Percentiles rank a stretch among this genome's conserved stretches.
These are phyloP conservation scores for Halyomorpha halys DNA, from an alignment of 1,140 invertebrate genomes.

Conservation along the genomic window DNA sequence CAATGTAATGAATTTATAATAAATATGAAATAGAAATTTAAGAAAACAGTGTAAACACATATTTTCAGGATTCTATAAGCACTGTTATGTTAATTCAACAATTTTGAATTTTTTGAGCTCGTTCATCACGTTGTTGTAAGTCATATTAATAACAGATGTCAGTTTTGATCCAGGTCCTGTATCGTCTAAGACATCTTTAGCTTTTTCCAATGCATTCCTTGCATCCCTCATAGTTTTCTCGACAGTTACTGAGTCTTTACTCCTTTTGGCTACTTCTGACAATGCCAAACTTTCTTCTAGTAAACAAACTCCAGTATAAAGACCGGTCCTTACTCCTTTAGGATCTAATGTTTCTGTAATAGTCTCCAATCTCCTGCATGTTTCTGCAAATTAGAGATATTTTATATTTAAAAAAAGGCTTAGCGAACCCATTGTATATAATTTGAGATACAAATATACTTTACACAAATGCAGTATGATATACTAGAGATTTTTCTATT, in stretches of 20 bases:
- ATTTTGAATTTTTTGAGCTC: conserved; percentile 1
- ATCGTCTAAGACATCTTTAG: background rate
- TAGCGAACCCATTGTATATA: too few relatives aligned
- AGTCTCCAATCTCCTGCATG: background rate
- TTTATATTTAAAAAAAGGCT: too few relatives aligned
- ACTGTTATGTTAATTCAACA: background rate
- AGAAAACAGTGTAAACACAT: too few relatives aligned
- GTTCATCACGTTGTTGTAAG: background rate
- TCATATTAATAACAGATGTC: background rate
- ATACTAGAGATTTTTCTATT: too few relatives aligned
- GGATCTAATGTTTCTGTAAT: conserved; percentile 1
- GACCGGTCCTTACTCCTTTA: background rate
- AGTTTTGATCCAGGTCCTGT: background rate
- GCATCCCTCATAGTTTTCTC: conserved; percentile 1
- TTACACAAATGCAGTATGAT: too few relatives aligned
- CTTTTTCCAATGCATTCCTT: background rate
- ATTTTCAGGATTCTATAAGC: too few relatives aligned
- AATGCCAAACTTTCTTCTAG: background rate
- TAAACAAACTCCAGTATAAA: background rate
- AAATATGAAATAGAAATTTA: too few relatives aligned
- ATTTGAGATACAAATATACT: too few relatives aligned
- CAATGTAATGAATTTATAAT: too few relatives aligned
- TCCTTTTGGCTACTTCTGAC: background rate
- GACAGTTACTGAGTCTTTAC: background rate
- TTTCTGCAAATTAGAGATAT: background rate